Percentiles rank a stretch among this genome's conserved stretches.
Conservation (phyloP, 1,140 invertebrate genomes). For the Yoshiicerus persimilis region DNA sequence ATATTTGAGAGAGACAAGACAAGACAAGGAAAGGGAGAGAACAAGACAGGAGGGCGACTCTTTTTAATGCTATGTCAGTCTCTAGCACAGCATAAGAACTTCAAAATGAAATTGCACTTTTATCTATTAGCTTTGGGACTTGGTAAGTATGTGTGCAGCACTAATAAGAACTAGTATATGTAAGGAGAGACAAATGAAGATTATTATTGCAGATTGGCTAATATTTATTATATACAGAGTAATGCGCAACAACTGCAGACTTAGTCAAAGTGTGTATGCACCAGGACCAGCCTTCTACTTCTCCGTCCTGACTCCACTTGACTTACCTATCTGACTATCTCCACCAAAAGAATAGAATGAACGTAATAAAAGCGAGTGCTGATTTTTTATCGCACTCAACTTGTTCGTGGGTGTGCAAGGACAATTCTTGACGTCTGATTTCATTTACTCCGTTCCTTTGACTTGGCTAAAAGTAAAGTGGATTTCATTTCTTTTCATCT, state of each 20-base stretch:
- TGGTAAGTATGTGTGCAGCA: background rate
- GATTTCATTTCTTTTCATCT: background rate
- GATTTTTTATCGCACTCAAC: constrained; percentile 5
- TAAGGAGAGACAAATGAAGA: background rate
- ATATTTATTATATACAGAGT: background rate
- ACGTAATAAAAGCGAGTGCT: background rate
- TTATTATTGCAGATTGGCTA: background rate
- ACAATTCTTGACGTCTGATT: constrained; percentile 4
- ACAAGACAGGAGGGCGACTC: background rate
- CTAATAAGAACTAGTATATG: background rate
- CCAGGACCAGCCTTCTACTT: too few species aligned
- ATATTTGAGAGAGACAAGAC: background rate
- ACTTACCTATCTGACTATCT: too few species aligned
- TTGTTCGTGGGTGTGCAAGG: constrained; percentile 20
- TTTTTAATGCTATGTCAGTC: background rate
- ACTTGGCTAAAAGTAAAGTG: background rate
- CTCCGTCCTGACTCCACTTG: too few species aligned
- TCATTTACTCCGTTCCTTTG: background rate
- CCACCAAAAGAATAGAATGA: background rate
- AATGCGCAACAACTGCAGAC: too few species aligned
- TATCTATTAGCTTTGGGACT: background rate
- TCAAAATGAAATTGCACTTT: background rate
- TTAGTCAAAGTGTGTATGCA: too few species aligned
- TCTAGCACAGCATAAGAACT: background rate
- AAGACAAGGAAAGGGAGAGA: background rate